Percentiles rank a stretch among this genome's conserved stretches.
Conservation (phyloP, 2,888 invertebrate genomes). For the Sphaerolaimus hirsutus region DNA sequence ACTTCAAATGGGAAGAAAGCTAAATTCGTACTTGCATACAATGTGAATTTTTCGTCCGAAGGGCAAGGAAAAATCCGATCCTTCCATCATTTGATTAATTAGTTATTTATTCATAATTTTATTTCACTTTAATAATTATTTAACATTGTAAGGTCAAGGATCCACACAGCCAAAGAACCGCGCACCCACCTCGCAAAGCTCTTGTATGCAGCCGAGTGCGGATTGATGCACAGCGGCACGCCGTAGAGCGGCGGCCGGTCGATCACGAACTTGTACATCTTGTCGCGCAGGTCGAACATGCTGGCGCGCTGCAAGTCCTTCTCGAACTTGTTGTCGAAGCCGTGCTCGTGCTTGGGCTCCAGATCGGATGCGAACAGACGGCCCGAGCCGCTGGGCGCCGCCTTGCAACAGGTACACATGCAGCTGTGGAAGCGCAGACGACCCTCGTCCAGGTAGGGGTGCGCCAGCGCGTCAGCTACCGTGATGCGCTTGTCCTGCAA, state of each 20-base stretch:
- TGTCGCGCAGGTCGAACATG: constrained; percentile 42
- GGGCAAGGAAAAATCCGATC: too few relatives aligned
- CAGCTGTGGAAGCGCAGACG: constrained; percentile 94
- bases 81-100: too few relatives aligned
- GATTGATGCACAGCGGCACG: constrained; percentile 96
- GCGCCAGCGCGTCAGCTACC: constrained; percentile 76
- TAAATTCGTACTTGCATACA: not conserved
- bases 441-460: constrained; percentile 91
- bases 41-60: too few relatives aligned
- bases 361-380: constrained; percentile 10
- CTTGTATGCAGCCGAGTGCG: constrained; percentile 96
- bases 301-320: constrained; percentile 47
- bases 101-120: too few relatives aligned
- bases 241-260: constrained; percentile 74
- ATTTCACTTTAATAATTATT: too few relatives aligned
- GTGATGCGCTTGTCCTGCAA: constrained; percentile 41
- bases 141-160: too few relatives aligned
- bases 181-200: constrained; percentile 86
- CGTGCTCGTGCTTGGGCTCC: constrained; percentile 29
- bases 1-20: not conserved
- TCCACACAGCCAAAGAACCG: too few relatives aligned
- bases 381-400: constrained; percentile 7
- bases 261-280: constrained; percentile 94
- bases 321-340: constrained; percentile 90
- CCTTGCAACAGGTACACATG: constrained; percentile 85